Conservation (phyloP, 2,888 invertebrate genomes). For the Lasioglossum vierecki region DNA sequence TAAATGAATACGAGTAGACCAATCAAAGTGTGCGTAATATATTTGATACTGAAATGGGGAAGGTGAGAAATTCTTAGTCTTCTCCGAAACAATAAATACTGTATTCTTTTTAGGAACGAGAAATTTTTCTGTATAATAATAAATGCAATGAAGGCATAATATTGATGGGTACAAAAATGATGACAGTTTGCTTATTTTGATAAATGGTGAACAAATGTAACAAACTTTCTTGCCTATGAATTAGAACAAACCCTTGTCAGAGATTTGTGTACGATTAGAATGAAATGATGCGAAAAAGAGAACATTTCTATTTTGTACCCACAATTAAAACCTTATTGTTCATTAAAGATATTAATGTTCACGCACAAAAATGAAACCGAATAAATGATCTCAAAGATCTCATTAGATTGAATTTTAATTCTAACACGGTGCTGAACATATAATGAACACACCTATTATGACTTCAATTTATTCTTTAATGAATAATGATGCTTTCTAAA, state of each 20-base stretch:
- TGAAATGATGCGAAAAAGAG: conserved; percentile 38
- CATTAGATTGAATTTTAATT: conserved; percentile 46
- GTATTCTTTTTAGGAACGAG: conserved; percentile 74
- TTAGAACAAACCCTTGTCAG: conserved; percentile 50
- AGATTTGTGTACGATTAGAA: conserved; percentile 51
- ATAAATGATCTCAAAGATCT: conserved; percentile 63
- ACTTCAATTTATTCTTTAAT: conserved; percentile 66
- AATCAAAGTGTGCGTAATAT: conserved; percentile 81
- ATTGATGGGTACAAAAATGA: conserved; percentile 71
- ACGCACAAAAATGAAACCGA: conserved; percentile 36
- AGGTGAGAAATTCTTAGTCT: conserved; percentile 71
- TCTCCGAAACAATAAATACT: conserved; percentile 72
- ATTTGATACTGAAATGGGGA: conserved; percentile 79
- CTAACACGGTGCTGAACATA: conserved; percentile 40
- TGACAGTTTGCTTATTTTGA: conserved; percentile 60
- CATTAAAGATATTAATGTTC: conserved; percentile 64
- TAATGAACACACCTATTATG: conserved; percentile 41
- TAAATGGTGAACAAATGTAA: conserved; percentile 48
- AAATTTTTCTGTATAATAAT: conserved; percentile 70
- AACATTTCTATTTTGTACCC: conserved; percentile 71
- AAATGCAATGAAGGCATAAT: conserved; percentile 63
- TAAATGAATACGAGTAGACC: conserved; percentile 76
- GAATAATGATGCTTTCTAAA: conserved; percentile 70
- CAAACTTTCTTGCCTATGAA: conserved; percentile 49
- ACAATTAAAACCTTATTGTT: conserved; percentile 65